Evolutionary conservation across 2,113 vertebrate genomes (phyloP).

Genomic region (Gyps fulvus): DNA sequence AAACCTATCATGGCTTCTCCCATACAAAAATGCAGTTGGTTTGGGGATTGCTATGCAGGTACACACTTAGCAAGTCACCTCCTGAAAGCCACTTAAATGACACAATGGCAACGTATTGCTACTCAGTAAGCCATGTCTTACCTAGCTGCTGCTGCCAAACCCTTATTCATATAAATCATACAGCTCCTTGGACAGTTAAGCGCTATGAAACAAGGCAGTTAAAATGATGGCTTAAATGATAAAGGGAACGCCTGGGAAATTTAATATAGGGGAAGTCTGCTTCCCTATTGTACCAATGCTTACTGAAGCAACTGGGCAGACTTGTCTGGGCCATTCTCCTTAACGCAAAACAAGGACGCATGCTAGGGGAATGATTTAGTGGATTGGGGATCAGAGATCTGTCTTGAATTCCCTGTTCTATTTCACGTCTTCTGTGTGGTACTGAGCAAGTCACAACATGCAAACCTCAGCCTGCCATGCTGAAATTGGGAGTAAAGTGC

Average conservation of each 20-base stretch:
- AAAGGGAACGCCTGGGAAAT: constrained; percentile 54
- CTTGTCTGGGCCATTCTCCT: constrained; percentile 57
- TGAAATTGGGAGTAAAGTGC: not conserved
- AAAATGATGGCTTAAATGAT: constrained; percentile 49
- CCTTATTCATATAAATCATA: constrained; percentile 50
- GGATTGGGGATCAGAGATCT: not conserved
- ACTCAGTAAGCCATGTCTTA: not conserved
- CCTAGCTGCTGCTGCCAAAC: constrained; percentile 40
- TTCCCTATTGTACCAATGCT: constrained; percentile 49
- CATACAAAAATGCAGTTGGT: not conserved
- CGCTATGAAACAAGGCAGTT: constrained; percentile 43
- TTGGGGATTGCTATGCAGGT: not conserved
- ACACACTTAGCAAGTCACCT: not conserved
- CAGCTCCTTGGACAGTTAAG: constrained; percentile 45
- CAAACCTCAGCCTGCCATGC: constrained; percentile 4
- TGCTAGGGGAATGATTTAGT: constrained; percentile 47
- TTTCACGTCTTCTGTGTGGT: not conserved
- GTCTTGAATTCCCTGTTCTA: constrained; percentile 46
- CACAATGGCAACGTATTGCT: not conserved
- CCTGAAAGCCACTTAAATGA: not conserved
- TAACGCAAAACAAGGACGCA: not conserved
- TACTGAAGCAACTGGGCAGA: constrained; percentile 38
- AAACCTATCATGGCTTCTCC: not conserved
- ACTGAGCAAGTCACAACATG: constrained; percentile 29
- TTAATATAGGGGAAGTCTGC: constrained; percentile 60